These are phyloP conservation scores for Luperina testacea DNA, from an alignment of 2,888 invertebrate species.

Conservation along the genomic window DNA sequence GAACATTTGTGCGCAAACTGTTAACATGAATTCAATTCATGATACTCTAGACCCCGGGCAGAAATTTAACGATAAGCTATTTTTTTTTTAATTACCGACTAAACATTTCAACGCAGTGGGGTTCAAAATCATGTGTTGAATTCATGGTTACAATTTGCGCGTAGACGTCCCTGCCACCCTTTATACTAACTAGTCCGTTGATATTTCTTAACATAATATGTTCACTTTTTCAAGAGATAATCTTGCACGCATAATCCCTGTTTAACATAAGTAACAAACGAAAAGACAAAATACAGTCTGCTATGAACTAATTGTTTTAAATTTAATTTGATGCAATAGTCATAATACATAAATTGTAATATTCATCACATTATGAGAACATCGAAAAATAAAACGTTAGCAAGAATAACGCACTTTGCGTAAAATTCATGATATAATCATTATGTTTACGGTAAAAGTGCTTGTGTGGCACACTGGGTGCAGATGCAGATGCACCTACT, in stretches of 20 bases:
- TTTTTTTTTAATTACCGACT: background rate
- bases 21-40: background rate
- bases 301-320: background rate
- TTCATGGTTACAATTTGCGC: background rate
- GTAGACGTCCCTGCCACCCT: background rate
- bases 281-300: background rate
- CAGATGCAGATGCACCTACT: conserved; percentile 34
- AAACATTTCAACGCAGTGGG: background rate
- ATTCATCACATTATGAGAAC: conserved; percentile 28
- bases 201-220: background rate
- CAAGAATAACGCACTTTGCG: conserved; percentile 8
- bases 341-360: conserved; percentile 9
- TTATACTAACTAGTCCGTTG: background rate
- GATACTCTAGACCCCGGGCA: background rate
- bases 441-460: conserved; percentile 43
- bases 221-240: background rate
- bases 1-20: background rate
- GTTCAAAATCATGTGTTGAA: background rate
- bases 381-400: conserved; percentile 1
- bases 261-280: background rate
- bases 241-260: background rate
- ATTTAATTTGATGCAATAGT: conserved; percentile 14
- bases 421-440: conserved; percentile 32
- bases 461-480: conserved; percentile 27
- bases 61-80: background rate